Evolutionary conservation across 2,797 vertebrate genomes (phyloP), one percentile per base, ranked within the genome.

Genomic region (Sebastes iracundus): DNA sequence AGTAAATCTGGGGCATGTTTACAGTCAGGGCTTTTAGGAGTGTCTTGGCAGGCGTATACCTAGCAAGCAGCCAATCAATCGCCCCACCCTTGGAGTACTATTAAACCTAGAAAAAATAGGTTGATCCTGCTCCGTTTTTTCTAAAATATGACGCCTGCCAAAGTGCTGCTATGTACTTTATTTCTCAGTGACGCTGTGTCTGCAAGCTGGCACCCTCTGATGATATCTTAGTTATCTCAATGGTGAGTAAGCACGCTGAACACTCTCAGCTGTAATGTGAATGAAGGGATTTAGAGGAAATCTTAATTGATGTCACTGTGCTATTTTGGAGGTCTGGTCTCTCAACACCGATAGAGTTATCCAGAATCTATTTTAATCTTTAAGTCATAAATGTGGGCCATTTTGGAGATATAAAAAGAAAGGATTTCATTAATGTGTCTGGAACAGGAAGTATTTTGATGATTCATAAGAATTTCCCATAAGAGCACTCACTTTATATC

Each of bases 1-100:
- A 86, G 91, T 87, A 89, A 92, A 93, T 93, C 92, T 88, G 88
- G 90, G 87, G 60, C 88, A 87, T 94, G 90, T 94, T 94, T 94
- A 93, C 87, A 82, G 88, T 87, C 71, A 0, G 75, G 38, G 77
- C 80, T 87, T 82, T 86, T 71, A 82, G 74, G 75, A 92, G 85
- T 53, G 81, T 80, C 72, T 87, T 92, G 88, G 91, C 87, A 75
- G 77, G 69, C 75, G 6, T 55, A 70, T 67, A 70, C 82, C 81
- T 72, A 80, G 73, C 77, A 55, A 80, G 83, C 83, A 89, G 89
- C 75, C 90, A 91, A 84, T 93, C 85, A 79, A 75, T 87, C 12
- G 70, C 79, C 82, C 79, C 80, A 23, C 86, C 87, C 77, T 81
- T 63, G 25, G 82, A 89, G 28, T 60, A 63, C 74, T 75, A 78